Evolutionary conservation across 2,888 invertebrate genomes (phyloP), one percentile per base, ranked within the genome.

Genomic region (Brachynemurus nebulosus): DNA sequence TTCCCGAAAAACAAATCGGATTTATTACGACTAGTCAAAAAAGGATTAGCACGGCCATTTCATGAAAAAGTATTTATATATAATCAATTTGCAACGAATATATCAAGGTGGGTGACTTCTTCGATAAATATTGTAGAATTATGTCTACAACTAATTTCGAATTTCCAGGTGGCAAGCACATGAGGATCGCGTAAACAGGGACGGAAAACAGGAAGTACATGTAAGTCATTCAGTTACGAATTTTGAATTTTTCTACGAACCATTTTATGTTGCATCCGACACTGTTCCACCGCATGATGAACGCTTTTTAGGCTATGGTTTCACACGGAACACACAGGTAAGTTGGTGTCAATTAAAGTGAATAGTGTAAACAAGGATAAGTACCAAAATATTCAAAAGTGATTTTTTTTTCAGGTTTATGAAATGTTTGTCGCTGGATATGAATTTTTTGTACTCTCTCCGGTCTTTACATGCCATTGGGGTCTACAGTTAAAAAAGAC

Each of bases 251-350:
- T 76, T 90, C 48, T 92, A 91, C 65, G 91, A 92, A 66, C 91
- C 91, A 1, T 91, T 91, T 67, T 92, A 90, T 67, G 82, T 91
- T 44, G 81, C 89, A 2, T 68, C 76, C 2, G 89, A 90, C 61
- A 76, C 74, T 40, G 86, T 79, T 17, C 90, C 91, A 1, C 70
- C 78, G 0, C 89, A 91, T 56, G 90, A 91, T 58, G 90, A 91
- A 64, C 68, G 90, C 45, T 92, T 91, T 66, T 69, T 89, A 41
- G 91, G 91, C 23, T 91, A 91, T 63, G 91, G 91, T 44, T 91
- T 88, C 65, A 91, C 91, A 2, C 75, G 91, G 60, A 91, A 91
- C 59, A 86, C 88, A 8, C 91, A 91, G 79, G 90, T 90, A 66
- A 56, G 56, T 48, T 7, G 9, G n/a, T n/a, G n/a, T n/a, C n/a